These are phyloP conservation scores for Stomatorhinus walkeri DNA, from an alignment of 2,797 vertebrate genomes.

Conservation along the genomic window DNA sequence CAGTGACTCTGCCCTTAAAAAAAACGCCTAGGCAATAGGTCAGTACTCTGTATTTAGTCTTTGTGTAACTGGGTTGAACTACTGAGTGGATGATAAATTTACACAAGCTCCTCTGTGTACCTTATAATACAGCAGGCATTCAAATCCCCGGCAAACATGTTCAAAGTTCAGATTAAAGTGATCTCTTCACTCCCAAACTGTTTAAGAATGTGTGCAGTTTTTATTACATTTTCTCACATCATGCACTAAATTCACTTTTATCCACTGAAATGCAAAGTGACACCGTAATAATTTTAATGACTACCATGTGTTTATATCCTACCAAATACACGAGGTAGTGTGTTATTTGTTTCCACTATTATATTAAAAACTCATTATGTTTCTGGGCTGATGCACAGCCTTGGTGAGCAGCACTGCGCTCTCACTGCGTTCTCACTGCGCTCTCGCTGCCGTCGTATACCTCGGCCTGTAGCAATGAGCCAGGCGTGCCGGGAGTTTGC, in stretches of 20 bases:
- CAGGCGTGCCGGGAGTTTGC: neutral
- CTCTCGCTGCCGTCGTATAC: neutral
- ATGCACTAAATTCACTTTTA: neutral
- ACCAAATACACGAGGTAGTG: neutral
- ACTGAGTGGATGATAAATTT: neutral
- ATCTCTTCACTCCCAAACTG: neutral
- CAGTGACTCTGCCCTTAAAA: neutral
- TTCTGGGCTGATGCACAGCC: neutral
- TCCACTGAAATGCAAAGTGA: neutral
- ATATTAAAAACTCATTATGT: neutral
- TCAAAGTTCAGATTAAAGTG: conserved; percentile 1
- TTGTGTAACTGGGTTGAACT: neutral
- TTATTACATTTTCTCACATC: neutral
- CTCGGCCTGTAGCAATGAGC: neutral
- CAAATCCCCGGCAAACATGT: neutral
- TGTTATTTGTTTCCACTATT: neutral
- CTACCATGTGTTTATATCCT: neutral
- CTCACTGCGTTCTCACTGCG: neutral
- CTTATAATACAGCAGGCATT: neutral
- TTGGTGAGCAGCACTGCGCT: neutral
- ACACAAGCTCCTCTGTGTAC: neutral
- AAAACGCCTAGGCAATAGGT: neutral
- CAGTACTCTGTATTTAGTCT: neutral
- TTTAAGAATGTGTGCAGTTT: neutral
- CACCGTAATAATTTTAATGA: neutral